Evolutionary conservation across 2,113 vertebrate genomes (phyloP).

Genomic region (Noturus placidus): DNA sequence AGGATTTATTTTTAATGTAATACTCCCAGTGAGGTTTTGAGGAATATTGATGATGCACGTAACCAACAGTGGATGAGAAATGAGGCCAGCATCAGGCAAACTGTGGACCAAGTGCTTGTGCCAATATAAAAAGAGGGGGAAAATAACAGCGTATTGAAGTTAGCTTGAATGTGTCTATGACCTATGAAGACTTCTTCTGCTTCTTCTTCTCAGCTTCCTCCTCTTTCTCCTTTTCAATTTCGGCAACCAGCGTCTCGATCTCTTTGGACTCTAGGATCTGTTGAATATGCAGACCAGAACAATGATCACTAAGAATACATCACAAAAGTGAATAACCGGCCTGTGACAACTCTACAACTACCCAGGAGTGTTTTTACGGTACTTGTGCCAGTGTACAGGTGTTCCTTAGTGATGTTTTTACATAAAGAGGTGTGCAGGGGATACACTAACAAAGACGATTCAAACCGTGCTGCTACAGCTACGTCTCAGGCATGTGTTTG

Average conservation of each 20-base stretch:
- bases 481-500: background rate
- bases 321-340: background rate
- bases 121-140: constrained; percentile 36
- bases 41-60: constrained; percentile 18
- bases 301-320: background rate
- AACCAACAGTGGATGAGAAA: constrained; percentile 3
- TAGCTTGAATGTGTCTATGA: background rate
- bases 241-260: constrained; percentile 57
- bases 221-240: constrained; percentile 61
- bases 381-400: background rate
- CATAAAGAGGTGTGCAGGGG: background rate
- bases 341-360: background rate
- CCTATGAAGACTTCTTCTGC: constrained; percentile 56
- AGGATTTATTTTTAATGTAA: background rate
- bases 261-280: constrained; percentile 60
- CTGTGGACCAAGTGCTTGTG: constrained; percentile 44
- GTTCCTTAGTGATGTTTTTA: background rate
- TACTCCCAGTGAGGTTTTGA: constrained; percentile 11
- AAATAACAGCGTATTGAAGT: constrained; percentile 1
- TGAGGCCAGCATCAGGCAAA: background rate
- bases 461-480: background rate
- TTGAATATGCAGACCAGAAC: background rate
- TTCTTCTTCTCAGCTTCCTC: constrained; percentile 61
- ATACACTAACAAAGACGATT: background rate
- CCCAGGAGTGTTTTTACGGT: background rate